A percentile compares a stretch with the other conserved stretches of the same genome.
Evolutionary conservation across 2,113 vertebrate genomes (phyloP).

Genomic region (Zosterops japonicus): DNA sequence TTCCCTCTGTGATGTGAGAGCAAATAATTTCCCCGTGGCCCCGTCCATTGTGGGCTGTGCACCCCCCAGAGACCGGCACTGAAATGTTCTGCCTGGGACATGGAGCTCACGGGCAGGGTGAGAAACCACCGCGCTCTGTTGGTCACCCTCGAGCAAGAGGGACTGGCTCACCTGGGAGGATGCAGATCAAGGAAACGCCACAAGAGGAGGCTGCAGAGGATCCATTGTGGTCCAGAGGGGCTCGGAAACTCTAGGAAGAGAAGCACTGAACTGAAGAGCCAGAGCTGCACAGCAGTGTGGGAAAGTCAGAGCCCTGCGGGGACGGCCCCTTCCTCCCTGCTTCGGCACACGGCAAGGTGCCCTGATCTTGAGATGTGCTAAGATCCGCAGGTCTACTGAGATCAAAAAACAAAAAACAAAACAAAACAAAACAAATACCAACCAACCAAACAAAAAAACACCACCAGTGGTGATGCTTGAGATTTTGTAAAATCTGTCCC

Average conservation of each 20-base stretch:
- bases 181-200: neutral
- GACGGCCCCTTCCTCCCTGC: neutral
- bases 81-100: neutral
- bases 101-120: neutral
- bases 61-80: accelerated
- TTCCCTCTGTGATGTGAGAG: neutral
- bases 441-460: no score
- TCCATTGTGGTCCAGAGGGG: neutral
- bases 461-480: neutral
- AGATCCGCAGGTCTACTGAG: neutral
- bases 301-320: neutral
- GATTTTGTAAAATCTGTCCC: neutral
- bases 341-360: neutral
- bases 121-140: neutral
- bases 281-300: neutral
- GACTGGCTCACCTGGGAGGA: neutral
- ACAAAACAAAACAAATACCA: no score
- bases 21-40: neutral
- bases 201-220: neutral
- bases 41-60: neutral
- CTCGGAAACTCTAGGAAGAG: neutral
- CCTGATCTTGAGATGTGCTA: neutral
- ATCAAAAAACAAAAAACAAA: neutral
- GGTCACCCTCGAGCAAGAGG: neutral
- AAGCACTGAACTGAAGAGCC: neutral